Base-by-base conservation (phyloP, 2,797 vertebrate species). In the Spondyliosoma cantharus region DNA sequence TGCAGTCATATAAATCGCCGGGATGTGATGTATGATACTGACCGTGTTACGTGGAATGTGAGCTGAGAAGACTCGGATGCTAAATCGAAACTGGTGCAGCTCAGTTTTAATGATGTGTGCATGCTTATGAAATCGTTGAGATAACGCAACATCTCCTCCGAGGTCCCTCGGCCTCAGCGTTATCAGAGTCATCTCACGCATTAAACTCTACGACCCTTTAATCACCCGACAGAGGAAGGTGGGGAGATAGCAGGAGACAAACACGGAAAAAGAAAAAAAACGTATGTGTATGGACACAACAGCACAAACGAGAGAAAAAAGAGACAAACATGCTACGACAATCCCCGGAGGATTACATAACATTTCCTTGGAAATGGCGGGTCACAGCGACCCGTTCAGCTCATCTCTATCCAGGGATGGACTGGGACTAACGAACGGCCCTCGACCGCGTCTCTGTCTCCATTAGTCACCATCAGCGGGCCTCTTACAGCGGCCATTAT, bases 321-420 rank as follows among this genome's bases (percentile, higher is more conserved):
- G 3, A 56, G 14, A 61, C 22, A 73, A 63, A 56, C 58, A 73
- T 43, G 64, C 63, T 48, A 56, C 65, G 60, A 14, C 52, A 20
- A 22, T 85, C 84, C 84, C 85, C 7, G 0, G 84, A 84, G 87
- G 67, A 52, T 89, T 93, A 88, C 54, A 71, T 76, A 90, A 93
- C 53, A 76, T 37, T 89, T 91, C 74, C 69, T 76, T 74, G 70
- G 77, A 69, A 89, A 85, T 82, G 70, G 63, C 63, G 75, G 78
- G 72, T 89, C 87, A 85, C 7, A 29, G 83, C 84, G 89, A 92
- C 77, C 85, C 45, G 66, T 72, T 90, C 74, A 72, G 50, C 70
- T 87, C 70, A 64, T 80, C 58, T 83, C 76, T 16, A 49, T 85
- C 37, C 37, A 11, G 9, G 7, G 37, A 37, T 11, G 8, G 37